A percentile compares a stretch with the other conserved stretches of the same genome.
These are phyloP conservation scores for Patella ulyssiponensis DNA, from an alignment of 2,888 invertebrate species.

Conservation along the genomic window DNA sequence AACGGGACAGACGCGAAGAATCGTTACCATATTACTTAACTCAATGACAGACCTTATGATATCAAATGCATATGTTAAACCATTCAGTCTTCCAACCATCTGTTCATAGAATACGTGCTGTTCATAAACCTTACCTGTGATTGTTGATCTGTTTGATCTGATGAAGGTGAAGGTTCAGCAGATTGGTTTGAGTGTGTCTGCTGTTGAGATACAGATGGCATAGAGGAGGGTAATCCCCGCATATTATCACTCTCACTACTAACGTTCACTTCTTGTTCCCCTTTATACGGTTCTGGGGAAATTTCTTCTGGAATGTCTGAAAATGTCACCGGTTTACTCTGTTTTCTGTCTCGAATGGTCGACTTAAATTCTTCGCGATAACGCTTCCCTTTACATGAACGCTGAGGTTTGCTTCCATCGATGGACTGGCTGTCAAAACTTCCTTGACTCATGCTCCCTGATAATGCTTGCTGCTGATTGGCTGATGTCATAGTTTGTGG, in stretches of 20 bases:
- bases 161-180: too few species aligned
- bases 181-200: not conserved
- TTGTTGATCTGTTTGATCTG: too few species aligned
- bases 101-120: too few species aligned
- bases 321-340: conserved; percentile 15
- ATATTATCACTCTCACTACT: not conserved
- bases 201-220: not conserved
- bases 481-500: conserved; percentile 28
- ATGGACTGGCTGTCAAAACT: conserved; percentile 28
- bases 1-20: too few species aligned
- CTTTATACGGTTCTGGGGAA: conserved; percentile 12
- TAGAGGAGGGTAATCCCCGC: not conserved
- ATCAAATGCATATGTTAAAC: too few species aligned
- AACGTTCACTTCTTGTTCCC: not conserved
- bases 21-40: too few species aligned
- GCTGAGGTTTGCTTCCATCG: conserved; percentile 46
- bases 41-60: too few species aligned
- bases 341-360: conserved; percentile 43
- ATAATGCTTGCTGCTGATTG: conserved; percentile 16
- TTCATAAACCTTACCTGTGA: too few species aligned
- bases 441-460: conserved; percentile 20
- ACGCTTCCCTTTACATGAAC: conserved; percentile 58
- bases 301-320: conserved; percentile 28
- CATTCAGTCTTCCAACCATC: too few species aligned
- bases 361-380: conserved; percentile 56